phyloP scores from a whole-genome alignment of 1,140 invertebrate species.

The Bombus sibiricus region DNA sequence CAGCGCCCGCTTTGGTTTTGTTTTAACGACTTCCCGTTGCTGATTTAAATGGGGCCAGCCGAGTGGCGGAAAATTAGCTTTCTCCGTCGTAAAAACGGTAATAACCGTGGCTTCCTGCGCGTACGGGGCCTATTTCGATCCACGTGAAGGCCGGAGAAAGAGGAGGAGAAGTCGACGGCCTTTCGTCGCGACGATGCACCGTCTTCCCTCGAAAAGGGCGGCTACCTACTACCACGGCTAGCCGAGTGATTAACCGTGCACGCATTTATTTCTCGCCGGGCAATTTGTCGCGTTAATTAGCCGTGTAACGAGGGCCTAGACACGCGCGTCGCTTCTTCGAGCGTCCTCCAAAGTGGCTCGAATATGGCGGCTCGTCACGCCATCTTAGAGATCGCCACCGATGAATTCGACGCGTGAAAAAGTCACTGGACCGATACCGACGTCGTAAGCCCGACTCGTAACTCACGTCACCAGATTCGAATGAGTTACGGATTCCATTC shows the following conservation, averaged over 20 bases:
- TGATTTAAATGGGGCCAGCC: conserved; percentile 35
- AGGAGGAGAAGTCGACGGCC: conserved; percentile 44
- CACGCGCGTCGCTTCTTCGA: conserved; percentile 17
- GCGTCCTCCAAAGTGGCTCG: neutral
- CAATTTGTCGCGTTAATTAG: conserved; percentile 79
- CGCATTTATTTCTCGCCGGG: conserved; percentile 72
- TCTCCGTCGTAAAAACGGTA: conserved; percentile 58
- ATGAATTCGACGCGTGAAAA: conserved; percentile 35
- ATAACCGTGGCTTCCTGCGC: conserved; percentile 57
- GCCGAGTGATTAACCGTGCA: conserved; percentile 64
- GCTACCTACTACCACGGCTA: conserved; percentile 6
- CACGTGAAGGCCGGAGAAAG: conserved; percentile 34
- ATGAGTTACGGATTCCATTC: conserved; percentile 64
- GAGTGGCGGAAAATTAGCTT: conserved; percentile 59
- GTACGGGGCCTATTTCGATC: conserved; percentile 56
- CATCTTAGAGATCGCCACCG: neutral
- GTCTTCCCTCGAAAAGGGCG: conserved; percentile 63
- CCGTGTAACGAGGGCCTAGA: conserved; percentile 72
- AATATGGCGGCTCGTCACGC: neutral
- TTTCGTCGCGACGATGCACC: conserved; percentile 52
- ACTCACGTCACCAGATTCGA: conserved; percentile 52
- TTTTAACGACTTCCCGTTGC: conserved; percentile 37
- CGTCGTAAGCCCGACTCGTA: conserved; percentile 21
- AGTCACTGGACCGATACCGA: conserved; percentile 7
- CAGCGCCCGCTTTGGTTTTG: neutral